phyloP scores from a whole-genome alignment of 2,113 vertebrate genomes.

The Tachuris rubrigastra region DNA sequence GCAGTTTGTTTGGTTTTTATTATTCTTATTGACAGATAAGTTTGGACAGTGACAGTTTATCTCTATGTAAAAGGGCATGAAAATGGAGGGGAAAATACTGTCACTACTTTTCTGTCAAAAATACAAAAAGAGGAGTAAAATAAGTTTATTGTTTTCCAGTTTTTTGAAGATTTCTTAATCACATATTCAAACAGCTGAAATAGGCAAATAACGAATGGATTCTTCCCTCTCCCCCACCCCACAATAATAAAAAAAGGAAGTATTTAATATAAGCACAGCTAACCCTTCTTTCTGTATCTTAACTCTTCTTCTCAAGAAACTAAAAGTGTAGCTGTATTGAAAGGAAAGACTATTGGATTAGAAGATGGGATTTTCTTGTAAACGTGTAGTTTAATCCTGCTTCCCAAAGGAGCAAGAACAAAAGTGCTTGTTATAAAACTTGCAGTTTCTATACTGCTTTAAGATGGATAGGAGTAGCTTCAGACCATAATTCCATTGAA shows the following conservation, averaged over 20 bases:
- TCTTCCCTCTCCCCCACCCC: accelerated
- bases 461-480: background rate
- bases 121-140: background rate
- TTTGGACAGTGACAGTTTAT: background rate
- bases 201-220: background rate
- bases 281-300: background rate
- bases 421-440: background rate
- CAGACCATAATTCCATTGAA: background rate
- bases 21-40: background rate
- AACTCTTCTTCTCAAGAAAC: background rate
- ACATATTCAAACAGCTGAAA: background rate
- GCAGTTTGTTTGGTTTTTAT: background rate
- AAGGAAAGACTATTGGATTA: background rate
- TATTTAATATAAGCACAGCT: background rate
- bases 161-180: background rate
- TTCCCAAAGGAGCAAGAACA: background rate
- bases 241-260: too few species aligned
- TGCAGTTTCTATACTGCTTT: background rate
- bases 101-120: background rate
- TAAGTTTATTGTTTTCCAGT: background rate
- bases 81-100: background rate
- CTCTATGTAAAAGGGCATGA: background rate
- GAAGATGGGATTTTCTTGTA: background rate
- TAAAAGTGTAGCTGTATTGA: background rate
- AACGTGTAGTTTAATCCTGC: background rate